A percentile compares a stretch with the other conserved stretches of the same genome.
Conservation (phyloP, 2,797 vertebrate species). For the Characodon lateralis region DNA sequence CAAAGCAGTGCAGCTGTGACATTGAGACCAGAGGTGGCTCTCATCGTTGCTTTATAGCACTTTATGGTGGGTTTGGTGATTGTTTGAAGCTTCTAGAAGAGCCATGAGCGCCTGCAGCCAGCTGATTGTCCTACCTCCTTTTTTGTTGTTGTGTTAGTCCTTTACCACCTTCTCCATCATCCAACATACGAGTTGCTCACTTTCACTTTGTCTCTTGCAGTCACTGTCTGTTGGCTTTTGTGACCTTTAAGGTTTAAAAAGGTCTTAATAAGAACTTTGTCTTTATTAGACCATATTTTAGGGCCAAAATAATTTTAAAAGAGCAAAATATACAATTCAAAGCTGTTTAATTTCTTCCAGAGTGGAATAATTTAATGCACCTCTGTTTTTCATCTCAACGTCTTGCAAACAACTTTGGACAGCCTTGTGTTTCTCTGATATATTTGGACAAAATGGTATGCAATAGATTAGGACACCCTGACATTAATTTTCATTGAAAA, state of each 20-base stretch:
- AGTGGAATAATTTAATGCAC: slow-evolving; percentile 4
- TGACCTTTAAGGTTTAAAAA: neutral
- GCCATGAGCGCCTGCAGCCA: neutral
- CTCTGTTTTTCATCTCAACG: neutral
- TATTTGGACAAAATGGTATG: neutral
- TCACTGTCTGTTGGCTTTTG: neutral
- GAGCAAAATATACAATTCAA: neutral
- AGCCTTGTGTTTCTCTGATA: neutral
- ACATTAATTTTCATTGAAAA: neutral
- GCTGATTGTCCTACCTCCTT: too few relatives aligned
- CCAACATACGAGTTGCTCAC: too few relatives aligned
- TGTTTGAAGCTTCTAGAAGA: neutral
- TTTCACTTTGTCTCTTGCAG: neutral
- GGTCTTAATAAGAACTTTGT: neutral
- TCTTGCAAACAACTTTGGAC: neutral
- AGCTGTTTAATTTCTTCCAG: neutral
- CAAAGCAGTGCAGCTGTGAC: slow-evolving; percentile 63
- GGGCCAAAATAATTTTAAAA: neutral
- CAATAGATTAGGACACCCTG: neutral
- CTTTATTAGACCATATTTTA: neutral
- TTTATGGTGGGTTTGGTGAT: neutral
- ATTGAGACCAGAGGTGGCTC: slow-evolving; percentile 43
- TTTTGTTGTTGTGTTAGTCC: too few relatives aligned
- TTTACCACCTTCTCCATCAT: too few relatives aligned
- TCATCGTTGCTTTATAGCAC: neutral